Base-by-base conservation (phyloP, 2,797 vertebrate species). In the Platalea minor region DNA sequence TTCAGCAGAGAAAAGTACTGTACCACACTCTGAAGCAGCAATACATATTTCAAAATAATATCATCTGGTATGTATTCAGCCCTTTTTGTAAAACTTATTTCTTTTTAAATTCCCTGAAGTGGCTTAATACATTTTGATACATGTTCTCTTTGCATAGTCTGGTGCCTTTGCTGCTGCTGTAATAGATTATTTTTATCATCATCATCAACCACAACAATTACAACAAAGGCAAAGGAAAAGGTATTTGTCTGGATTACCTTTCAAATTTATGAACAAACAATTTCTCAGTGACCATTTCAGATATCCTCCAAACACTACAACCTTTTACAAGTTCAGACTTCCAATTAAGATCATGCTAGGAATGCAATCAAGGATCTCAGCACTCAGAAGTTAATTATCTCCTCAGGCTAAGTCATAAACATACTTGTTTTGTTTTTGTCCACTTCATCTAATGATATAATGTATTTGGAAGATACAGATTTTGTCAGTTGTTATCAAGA, bases 311-410 rank as follows among this genome's bases (percentile, higher is more conserved):
- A 88, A 96, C 88, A 94, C 84, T 88, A 90, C 73, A 95, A 95
- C 88, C 10, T 95, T 96, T 97, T 97, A 94, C 95, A 97, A 95
- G 97, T 97, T 95, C 96, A 97, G 95, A 93, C 97, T 98, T 98
- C 96, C 97, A 97, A 97, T 98, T 98, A 98, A 94, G 96, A 97
- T 97, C 98, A 98, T 98, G 98, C 97, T 97, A 98, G 94, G 98
- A 98, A 98, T 97, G 96, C 97, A 98, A 98, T 98, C 98, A 98
- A 97, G 96, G 96, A 97, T 97, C 98, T 98, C 98, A 96, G 95
- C 94, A 95, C 95, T 98, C 97, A 98, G 82, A 98, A 98, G 97
- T 98, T 98, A 98, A 98, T 98, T 98, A 98, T 98, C 96, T 98
- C 98, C 97, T 98, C 96, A 84, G 97, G 98, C 97, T 97, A 97